Evolutionary conservation across 2,113 vertebrate genomes (phyloP).

Genomic region (Ictalurus furcatus): DNA sequence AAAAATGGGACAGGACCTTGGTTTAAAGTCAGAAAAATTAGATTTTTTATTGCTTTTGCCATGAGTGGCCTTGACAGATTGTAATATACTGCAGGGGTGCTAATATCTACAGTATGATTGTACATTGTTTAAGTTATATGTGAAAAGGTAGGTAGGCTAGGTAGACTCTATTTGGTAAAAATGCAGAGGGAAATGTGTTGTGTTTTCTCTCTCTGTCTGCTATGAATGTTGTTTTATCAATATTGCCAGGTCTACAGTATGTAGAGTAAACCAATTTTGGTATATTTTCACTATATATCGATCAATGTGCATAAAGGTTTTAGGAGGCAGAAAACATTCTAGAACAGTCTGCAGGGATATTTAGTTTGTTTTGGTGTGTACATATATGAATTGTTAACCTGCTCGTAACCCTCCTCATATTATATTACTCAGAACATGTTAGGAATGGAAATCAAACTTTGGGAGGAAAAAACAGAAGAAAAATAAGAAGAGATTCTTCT

Average conservation of each 20-base stretch:
- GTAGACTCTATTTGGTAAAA: not conserved
- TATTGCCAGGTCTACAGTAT: not conserved
- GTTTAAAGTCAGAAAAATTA: not conserved
- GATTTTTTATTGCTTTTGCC: not conserved
- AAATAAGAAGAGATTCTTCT: slow-evolving; percentile 22
- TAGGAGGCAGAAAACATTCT: too few species aligned
- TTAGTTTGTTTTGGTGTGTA: not conserved
- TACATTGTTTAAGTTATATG: not conserved
- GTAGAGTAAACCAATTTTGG: not conserved
- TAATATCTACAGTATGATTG: not conserved
- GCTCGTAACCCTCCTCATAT: not conserved
- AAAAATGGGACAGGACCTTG: not conserved
- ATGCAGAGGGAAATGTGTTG: not conserved
- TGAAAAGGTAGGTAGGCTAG: not conserved
- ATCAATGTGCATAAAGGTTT: too few species aligned
- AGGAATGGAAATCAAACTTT: slow-evolving; percentile 26
- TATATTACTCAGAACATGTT: slow-evolving; percentile 6
- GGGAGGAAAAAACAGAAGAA: not conserved
- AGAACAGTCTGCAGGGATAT: not conserved
- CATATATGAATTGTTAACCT: slow-evolving; percentile 14
- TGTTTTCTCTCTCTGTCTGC: not conserved
- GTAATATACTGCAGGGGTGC: not conserved
- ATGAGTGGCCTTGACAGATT: not conserved
- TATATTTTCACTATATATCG: too few species aligned
- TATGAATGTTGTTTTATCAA: not conserved